phyloP scores from a whole-genome alignment of 2,888 invertebrate species.

The Xylocampa areola region DNA sequence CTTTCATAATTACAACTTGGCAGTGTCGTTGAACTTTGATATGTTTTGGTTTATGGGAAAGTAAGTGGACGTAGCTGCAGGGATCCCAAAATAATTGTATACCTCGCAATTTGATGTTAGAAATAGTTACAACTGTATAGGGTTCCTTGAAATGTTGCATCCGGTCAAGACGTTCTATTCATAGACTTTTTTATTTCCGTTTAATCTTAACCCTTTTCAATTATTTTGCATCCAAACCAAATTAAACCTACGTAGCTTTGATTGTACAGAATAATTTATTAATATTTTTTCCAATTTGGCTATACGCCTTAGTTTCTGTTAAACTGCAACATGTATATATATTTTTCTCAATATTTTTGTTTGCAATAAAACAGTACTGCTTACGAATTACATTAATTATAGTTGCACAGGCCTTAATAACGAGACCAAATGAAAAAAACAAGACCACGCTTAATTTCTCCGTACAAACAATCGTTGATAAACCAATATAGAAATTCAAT shows the following conservation, averaged over 20 bases:
- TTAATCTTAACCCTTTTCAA: conserved; percentile 44
- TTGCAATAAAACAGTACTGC: not conserved
- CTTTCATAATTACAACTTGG: conserved; percentile 85
- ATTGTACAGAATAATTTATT: not conserved
- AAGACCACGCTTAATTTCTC: conserved; percentile 28
- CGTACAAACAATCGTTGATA: conserved; percentile 26
- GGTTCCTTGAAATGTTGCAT: conserved; percentile 59
- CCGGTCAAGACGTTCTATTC: conserved; percentile 67
- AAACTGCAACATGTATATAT: not conserved
- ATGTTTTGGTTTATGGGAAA: conserved; percentile 79
- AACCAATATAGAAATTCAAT: conserved; percentile 44
- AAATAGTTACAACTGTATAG: conserved; percentile 73
- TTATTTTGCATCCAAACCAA: not conserved
- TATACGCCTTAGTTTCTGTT: not conserved
- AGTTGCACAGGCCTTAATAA: conserved; percentile 7
- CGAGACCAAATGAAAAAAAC: conserved; percentile 11
- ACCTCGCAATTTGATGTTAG: conserved; percentile 62
- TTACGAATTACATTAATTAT: not conserved
- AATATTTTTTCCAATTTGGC: not conserved
- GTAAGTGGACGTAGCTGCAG: conserved; percentile 82
- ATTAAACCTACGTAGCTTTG: no score
- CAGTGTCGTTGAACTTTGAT: conserved; percentile 84
- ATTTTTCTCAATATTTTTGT: not conserved
- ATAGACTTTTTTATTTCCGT: conserved; percentile 48
- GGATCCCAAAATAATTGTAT: conserved; percentile 74